These are phyloP conservation scores for Drosophila triauraria DNA, from an alignment of 1,140 invertebrate genomes.

Conservation along the genomic window DNA sequence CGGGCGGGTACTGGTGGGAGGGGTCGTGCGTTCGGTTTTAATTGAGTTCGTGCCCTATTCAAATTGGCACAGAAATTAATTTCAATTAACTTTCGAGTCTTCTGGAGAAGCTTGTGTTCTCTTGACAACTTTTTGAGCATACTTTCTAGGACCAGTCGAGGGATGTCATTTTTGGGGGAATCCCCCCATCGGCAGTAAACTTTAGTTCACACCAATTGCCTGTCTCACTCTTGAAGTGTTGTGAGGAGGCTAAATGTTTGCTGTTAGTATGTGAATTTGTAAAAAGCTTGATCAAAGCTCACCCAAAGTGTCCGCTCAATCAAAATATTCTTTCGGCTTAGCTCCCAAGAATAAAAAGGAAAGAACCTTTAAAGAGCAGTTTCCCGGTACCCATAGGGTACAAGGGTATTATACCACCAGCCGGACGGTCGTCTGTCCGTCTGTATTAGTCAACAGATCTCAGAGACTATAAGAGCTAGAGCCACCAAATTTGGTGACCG, in stretches of 20 bases:
- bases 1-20: background rate
- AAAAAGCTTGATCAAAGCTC: background rate
- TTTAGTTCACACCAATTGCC: constrained; percentile 10
- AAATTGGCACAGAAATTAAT: constrained; percentile 80
- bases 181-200: background rate
- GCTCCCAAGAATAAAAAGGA: no score
- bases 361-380: no score
- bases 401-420: no score
- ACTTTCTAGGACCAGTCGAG: constrained; percentile 44
- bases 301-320: background rate
- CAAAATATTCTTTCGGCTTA: no score
- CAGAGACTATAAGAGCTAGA: no score
- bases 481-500: no score
- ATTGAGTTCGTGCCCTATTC: constrained; percentile 72
- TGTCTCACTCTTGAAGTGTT: background rate
- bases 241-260: no score
- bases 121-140: constrained; percentile 50
- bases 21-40: constrained; percentile 51
- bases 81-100: constrained; percentile 71
- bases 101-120: constrained; percentile 22
- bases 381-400: no score
- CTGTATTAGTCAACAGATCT: no score
- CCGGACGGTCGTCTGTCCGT: no score
- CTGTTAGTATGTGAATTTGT: background rate
- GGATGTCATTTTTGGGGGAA: background rate